These are phyloP conservation scores for Chymomyza procnemis DNA, from an alignment of 2,888 invertebrate species.

Conservation along the genomic window DNA sequence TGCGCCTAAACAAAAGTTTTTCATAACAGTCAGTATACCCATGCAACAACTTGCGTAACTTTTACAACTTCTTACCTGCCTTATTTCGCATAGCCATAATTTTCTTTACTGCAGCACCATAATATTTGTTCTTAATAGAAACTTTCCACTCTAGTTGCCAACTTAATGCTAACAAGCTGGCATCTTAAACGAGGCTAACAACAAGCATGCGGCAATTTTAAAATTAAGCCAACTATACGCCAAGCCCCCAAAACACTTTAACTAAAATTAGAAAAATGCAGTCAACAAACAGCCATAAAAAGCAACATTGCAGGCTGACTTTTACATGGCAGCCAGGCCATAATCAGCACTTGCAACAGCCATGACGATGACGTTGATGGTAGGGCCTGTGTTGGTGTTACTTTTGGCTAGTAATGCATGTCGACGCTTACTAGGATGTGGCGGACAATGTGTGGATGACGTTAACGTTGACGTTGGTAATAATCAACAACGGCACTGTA, in stretches of 20 bases:
- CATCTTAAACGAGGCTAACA: background rate
- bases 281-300: conserved; percentile 40
- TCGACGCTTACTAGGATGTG: background rate
- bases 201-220: conserved; percentile 45
- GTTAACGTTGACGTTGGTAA: conserved; percentile 39
- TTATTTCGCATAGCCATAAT: background rate
- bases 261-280: conserved; percentile 61
- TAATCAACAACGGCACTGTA: conserved; percentile 63
- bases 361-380: conserved; percentile 22
- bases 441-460: background rate
- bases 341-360: conserved; percentile 64
- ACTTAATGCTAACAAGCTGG: background rate
- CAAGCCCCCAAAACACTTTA: conserved; percentile 46
- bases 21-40: background rate
- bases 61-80: background rate
- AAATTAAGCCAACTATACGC: conserved; percentile 49
- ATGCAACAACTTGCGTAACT: background rate
- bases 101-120: background rate
- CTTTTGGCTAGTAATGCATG: background rate
- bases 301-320: conserved; percentile 37
- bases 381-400: background rate
- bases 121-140: background rate
- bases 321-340: conserved; percentile 43
- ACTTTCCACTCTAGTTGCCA: background rate
- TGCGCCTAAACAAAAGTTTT: no score